phyloP scores from a whole-genome alignment of 2,888 invertebrate genomes.

The Chrysolina oricalcia region DNA sequence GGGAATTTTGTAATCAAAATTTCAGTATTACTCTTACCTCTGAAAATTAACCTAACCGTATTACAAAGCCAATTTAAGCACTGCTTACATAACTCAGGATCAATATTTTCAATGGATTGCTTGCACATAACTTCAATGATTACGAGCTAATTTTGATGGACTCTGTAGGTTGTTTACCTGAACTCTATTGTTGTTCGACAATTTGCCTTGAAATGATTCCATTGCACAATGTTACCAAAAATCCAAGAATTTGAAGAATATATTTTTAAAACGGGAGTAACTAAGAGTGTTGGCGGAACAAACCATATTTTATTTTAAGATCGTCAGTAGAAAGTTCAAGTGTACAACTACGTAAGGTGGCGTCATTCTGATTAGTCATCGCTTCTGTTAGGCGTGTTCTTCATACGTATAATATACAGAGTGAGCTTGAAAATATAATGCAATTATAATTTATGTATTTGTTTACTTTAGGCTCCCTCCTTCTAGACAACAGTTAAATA shows the following conservation, averaged over 20 bases:
- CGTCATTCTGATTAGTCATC: conserved; percentile 32
- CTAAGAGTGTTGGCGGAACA: neutral
- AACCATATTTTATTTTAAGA: neutral
- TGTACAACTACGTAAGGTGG: conserved; percentile 25
- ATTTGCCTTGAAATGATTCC: neutral
- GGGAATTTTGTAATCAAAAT: too few relatives aligned
- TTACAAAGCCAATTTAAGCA: too few relatives aligned
- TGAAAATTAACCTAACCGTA: too few relatives aligned
- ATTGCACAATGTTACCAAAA: neutral
- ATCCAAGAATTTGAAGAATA: neutral
- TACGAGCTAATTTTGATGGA: too few relatives aligned
- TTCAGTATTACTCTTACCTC: too few relatives aligned
- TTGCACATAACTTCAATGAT: too few relatives aligned
- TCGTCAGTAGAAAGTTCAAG: conserved; percentile 33
- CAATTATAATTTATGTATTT: too few relatives aligned
- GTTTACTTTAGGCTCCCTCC: neutral
- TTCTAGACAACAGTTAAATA: too few relatives aligned
- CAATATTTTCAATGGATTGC: too few relatives aligned
- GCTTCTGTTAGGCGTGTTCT: conserved; percentile 23
- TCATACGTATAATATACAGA: neutral
- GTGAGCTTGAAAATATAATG: neutral
- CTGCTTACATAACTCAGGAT: too few relatives aligned
- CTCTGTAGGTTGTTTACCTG: too few relatives aligned
- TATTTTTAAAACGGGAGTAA: neutral
- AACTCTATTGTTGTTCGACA: too few relatives aligned